Evolutionary conservation across 2,113 vertebrate species (phyloP).

Genomic region (Gymnobelideus leadbeateri): DNA sequence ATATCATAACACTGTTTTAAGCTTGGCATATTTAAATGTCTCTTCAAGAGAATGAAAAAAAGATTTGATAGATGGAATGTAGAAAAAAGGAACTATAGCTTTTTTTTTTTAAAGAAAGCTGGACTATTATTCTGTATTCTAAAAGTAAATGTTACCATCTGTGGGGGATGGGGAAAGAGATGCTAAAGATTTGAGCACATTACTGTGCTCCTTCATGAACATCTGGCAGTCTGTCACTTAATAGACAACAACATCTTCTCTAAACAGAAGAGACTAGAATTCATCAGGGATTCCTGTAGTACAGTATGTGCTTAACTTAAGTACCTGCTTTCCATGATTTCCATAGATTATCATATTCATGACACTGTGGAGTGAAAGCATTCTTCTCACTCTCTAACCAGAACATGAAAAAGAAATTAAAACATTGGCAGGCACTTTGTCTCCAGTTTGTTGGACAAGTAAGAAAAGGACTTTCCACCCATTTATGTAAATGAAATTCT

Average conservation of each 20-base stretch:
- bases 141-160: constrained; percentile 74
- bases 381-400: constrained; percentile 86
- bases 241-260: constrained; percentile 87
- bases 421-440: constrained; percentile 90
- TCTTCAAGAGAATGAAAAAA: constrained; percentile 81
- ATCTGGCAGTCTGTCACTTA: constrained; percentile 89
- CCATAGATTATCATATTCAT: constrained; percentile 95
- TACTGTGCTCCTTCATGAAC: constrained; percentile 83
- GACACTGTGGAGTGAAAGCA: constrained; percentile 88
- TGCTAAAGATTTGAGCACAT: constrained; percentile 81
- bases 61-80: constrained; percentile 78
- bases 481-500: constrained; percentile 88
- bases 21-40: constrained; percentile 53
- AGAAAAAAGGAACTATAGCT: constrained; percentile 57
- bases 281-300: constrained; percentile 87
- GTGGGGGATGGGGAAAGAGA: constrained; percentile 68
- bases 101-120: constrained; percentile 77
- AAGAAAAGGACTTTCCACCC: constrained; percentile 84
- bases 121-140: constrained; percentile 74
- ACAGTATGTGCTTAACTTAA: constrained; percentile 90
- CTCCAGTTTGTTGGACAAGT: constrained; percentile 88
- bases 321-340: constrained; percentile 90
- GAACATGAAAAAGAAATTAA: constrained; percentile 89
- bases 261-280: constrained; percentile 87
- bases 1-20: constrained; percentile 37